phyloP scores from a whole-genome alignment of 2,797 vertebrate species.

The Cynodonichthys magdalenae region DNA sequence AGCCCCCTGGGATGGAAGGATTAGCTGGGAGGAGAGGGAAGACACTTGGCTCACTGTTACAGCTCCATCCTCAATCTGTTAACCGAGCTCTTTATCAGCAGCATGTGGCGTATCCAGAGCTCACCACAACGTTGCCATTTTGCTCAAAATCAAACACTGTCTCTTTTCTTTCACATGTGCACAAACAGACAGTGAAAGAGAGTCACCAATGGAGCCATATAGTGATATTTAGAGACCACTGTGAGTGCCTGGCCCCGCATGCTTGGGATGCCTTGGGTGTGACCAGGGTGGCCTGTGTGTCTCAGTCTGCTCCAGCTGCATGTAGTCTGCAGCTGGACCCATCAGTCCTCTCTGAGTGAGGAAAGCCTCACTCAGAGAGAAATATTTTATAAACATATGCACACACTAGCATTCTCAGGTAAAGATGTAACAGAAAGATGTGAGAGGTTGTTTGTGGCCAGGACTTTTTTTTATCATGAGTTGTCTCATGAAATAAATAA shows the following conservation, averaged over 20 bases:
- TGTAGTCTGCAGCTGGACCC: constrained; percentile 55
- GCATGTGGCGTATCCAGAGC: constrained; percentile 20
- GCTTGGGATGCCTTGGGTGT: constrained; percentile 77
- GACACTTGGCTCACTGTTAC: constrained; percentile 63
- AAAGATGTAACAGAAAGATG: constrained; percentile 49
- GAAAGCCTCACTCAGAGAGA: too few species aligned
- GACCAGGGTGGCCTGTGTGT: constrained; percentile 62
- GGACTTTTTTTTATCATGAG: constrained; percentile 57
- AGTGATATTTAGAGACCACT: constrained; percentile 71
- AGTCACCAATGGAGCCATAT: constrained; percentile 48
- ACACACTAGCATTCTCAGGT: constrained; percentile 37
- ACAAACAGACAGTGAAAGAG: constrained; percentile 45
- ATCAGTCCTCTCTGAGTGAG: constrained; percentile 46
- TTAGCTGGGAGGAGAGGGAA: constrained; percentile 41
- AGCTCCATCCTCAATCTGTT: constrained; percentile 44
- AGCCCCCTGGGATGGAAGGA: constrained; percentile 69
- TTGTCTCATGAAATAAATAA: constrained; percentile 29
- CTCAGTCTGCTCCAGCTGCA: constrained; percentile 58
- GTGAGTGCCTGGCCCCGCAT: constrained; percentile 63
- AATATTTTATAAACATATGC: constrained; percentile 25
- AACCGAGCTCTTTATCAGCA: constrained; percentile 21
- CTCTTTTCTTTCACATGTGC: constrained; percentile 26
- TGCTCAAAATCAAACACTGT: constrained; percentile 39
- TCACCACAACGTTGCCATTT: constrained; percentile 40
- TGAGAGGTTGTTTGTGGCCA: constrained; percentile 31